These are phyloP conservation scores for Pseudopleuronectes americanus DNA, from an alignment of 2,797 vertebrate species.

Conservation along the genomic window DNA sequence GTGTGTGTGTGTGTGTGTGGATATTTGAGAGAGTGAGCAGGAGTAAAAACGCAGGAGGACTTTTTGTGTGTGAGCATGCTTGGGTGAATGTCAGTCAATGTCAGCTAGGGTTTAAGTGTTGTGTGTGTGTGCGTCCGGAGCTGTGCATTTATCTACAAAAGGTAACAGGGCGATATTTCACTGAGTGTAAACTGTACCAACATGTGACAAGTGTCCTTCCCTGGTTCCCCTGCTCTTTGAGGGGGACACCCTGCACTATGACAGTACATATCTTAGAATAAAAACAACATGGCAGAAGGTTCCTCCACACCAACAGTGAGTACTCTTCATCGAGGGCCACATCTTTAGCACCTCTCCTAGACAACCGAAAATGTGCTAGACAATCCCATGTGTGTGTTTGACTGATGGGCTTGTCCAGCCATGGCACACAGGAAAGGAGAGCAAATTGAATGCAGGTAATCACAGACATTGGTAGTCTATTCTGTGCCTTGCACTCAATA, in stretches of 20 bases:
- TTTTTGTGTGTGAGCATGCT: constrained; percentile 15
- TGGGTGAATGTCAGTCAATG: constrained; percentile 68
- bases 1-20: neutral
- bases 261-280: constrained; percentile 13
- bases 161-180: constrained; percentile 43
- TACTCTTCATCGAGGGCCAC: constrained; percentile 2
- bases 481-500: constrained; percentile 50
- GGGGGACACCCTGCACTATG: neutral
- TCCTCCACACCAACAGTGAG: constrained; percentile 1
- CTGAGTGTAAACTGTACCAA: constrained; percentile 19
- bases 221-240: constrained; percentile 41
- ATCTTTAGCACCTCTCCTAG: constrained; percentile 37
- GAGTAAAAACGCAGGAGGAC: constrained; percentile 14
- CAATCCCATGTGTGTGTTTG: constrained; percentile 43
- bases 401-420: constrained; percentile 50
- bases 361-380: constrained; percentile 43
- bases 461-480: constrained; percentile 55
- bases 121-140: constrained; percentile 22
- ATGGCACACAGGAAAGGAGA: constrained; percentile 48
- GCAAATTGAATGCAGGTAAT: constrained; percentile 70
- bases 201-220: constrained; percentile 59
- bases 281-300: constrained; percentile 14
- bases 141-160: constrained; percentile 32
- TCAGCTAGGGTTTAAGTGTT: constrained; percentile 42
- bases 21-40: constrained; percentile 12